Evolutionary conservation across 2,113 vertebrate species (phyloP), one percentile per base, ranked within the genome.

Genomic region (Daphoenositta chrysoptera): DNA sequence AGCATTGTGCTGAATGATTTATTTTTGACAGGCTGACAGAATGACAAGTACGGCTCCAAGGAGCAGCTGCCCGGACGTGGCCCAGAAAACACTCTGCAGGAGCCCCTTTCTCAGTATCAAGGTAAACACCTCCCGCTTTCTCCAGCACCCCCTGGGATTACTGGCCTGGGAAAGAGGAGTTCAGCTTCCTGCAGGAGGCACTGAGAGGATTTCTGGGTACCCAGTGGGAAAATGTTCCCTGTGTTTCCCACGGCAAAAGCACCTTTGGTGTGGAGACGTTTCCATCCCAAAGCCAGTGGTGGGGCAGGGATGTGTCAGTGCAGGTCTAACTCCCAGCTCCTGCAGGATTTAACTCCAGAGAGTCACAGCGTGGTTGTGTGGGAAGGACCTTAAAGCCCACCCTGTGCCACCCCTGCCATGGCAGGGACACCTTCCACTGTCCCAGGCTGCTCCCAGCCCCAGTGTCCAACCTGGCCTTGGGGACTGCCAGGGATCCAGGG

Each of bases 71-170:
- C 28, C 14, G 5, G 53, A 33, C 1, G 22, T 0, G 5, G 11
- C 90, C 53, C 18, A 0, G 66, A 81, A 48, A 69, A 13, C 45
- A 0, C 35, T 37, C 86, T 94, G 78, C 70, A 60, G 57, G 42
- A 97, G 22, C 54, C 96, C 95, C 0, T 97, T 97, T 6, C 88
- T 93, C 68, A 96, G 86, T 1, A n/a, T 97, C 92, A 97, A 97
- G 94, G 97, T 97, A 94, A 91, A 56, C 4, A 18, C 20, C 26
- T 47, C 35, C 50, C 11, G 33, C 42, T 44, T n/a, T 11, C 40
- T 27, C 5, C 40, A 21, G 1, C 1, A 14, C 33, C 35, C 19
- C 15, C 8, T 22, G 1, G 35, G 22, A 2, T 7, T 13, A 0
- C 14, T 3, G 13, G 9, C 27, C 12, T 57, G 57, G 58, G 11